phyloP scores from a whole-genome alignment of 1,140 invertebrate species.

The Caerostris darwini region DNA sequence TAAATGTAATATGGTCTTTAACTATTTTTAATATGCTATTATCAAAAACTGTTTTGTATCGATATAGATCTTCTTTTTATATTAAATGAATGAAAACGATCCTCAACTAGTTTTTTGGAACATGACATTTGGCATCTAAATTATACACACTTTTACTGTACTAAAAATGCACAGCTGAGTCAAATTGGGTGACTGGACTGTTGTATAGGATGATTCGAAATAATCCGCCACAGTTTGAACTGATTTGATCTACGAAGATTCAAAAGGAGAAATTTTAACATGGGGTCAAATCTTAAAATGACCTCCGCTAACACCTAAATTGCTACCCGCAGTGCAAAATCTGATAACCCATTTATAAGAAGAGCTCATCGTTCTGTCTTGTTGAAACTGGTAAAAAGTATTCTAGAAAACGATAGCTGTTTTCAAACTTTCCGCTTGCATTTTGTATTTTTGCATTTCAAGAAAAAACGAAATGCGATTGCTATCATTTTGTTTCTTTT shows the following conservation, averaged over 20 bases:
- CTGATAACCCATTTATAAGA: conserved; percentile 13
- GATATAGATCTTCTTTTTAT: too few relatives aligned
- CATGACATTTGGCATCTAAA: neutral
- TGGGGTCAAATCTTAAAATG: neutral
- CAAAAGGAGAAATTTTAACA: conserved; percentile 28
- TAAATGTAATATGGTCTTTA: too few relatives aligned
- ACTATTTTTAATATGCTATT: too few relatives aligned
- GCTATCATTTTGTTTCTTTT: neutral
- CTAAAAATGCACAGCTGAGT: neutral
- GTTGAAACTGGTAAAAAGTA: neutral
- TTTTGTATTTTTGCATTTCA: neutral
- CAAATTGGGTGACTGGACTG: neutral
- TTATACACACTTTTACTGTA: neutral
- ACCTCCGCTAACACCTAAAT: conserved; percentile 36
- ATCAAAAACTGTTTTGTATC: too few relatives aligned
- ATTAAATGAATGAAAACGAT: neutral
- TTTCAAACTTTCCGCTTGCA: neutral
- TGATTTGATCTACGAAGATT: neutral
- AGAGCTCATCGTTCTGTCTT: neutral
- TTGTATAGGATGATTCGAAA: neutral
- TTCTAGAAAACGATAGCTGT: conserved; percentile 16
- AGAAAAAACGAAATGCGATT: neutral
- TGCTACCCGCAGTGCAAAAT: conserved; percentile 43
- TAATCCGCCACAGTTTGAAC: neutral
- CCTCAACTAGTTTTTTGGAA: neutral